Evolutionary conservation across 2,113 vertebrate genomes (phyloP).

Genomic region (Entosphenus tridentatus): DNA sequence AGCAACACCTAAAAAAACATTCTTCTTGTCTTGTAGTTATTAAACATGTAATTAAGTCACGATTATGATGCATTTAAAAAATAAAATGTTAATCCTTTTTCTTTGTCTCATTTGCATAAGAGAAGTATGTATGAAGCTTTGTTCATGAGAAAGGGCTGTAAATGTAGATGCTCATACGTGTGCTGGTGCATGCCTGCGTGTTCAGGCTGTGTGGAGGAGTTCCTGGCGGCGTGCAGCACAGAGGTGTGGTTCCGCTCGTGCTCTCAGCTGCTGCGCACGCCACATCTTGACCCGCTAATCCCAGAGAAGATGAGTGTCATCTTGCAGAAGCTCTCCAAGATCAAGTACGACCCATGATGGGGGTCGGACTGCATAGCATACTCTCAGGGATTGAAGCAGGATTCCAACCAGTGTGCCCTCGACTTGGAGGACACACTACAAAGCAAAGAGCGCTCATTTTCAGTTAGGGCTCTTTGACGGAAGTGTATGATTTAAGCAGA

Average conservation of each 20-base stretch:
- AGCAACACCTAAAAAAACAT: too few relatives aligned
- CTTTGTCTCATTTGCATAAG: background rate
- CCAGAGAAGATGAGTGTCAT: slow-evolving; percentile 57
- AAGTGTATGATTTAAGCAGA: background rate
- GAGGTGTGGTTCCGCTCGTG: slow-evolving; percentile 42
- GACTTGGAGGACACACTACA: background rate
- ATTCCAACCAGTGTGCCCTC: background rate
- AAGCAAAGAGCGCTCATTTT: background rate
- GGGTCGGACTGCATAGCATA: background rate
- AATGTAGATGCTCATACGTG: background rate
- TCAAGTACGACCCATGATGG: slow-evolving; percentile 32
- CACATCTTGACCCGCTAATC: slow-evolving; percentile 29
- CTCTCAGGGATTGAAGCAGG: background rate
- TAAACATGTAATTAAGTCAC: too few relatives aligned
- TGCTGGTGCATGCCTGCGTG: background rate
- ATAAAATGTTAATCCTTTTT: background rate
- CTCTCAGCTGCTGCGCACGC: slow-evolving; percentile 33
- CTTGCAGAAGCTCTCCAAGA: slow-evolving; percentile 62
- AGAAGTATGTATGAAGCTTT: background rate
- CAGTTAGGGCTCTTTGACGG: background rate
- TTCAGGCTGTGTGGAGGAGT: slow-evolving; percentile 26
- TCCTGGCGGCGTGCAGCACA: slow-evolving; percentile 47
- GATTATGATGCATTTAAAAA: too few relatives aligned
- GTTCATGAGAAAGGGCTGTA: too few relatives aligned
- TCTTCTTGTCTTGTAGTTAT: too few relatives aligned